phyloP scores from a whole-genome alignment of 2,113 vertebrate species.

The Stomatorhinus ivindoensis region DNA sequence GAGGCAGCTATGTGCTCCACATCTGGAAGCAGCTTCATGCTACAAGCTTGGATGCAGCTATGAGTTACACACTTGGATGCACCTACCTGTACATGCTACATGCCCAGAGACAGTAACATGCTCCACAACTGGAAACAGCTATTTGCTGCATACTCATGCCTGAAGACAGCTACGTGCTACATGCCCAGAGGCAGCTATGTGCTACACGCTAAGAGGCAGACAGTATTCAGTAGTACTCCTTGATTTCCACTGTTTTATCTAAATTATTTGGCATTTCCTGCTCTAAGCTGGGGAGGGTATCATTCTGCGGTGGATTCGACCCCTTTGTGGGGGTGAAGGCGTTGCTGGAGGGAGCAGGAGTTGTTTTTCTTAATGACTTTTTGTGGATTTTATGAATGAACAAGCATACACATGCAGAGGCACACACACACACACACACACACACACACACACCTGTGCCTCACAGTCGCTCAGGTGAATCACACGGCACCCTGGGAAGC shows the following conservation, averaged over 20 bases:
- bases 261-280: constrained; percentile 1
- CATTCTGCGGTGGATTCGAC: background rate
- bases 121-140: background rate
- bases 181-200: background rate
- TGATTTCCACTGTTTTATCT: background rate
- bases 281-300: background rate
- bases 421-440: background rate
- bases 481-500: background rate
- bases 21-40: background rate
- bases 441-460: background rate
- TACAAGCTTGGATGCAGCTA: background rate
- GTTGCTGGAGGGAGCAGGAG: background rate
- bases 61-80: background rate
- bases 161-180: background rate
- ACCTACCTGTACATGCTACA: background rate
- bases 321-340: background rate
- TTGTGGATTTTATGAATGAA: background rate
- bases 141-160: background rate
- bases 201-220: background rate
- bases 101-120: background rate
- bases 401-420: background rate
- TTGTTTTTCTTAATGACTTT: background rate
- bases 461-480: background rate
- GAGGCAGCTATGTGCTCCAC: background rate
- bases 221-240: background rate